Percentiles rank a stretch among this genome's conserved stretches.
Conservation (phyloP, 2,797 vertebrate species). For the Salarias fasciatus region DNA sequence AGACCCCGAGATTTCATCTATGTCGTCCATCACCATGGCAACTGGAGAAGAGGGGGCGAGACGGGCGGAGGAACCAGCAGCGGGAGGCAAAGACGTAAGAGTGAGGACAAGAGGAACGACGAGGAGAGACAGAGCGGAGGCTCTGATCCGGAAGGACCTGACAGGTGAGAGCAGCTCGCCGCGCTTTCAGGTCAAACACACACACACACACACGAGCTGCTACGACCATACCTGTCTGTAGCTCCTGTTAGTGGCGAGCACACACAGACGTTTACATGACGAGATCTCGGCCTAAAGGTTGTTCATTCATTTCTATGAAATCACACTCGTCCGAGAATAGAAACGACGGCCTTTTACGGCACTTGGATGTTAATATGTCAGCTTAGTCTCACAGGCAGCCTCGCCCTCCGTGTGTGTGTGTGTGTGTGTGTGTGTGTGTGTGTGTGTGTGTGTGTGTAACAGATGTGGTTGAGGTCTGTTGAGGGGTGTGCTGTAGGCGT, state of each 20-base stretch:
- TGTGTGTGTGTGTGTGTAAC: slow-evolving; percentile 38
- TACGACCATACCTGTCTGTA: neutral
- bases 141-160: slow-evolving; percentile 48
- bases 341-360: slow-evolving; percentile 43
- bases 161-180: slow-evolving; percentile 53
- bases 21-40: slow-evolving; percentile 60
- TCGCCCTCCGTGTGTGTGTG: slow-evolving; percentile 6
- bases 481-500: slow-evolving; percentile 47
- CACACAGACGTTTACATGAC: neutral
- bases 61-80: neutral
- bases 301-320: slow-evolving; percentile 35
- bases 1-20: slow-evolving; percentile 22
- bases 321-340: slow-evolving; percentile 47
- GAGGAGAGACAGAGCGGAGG: slow-evolving; percentile 10
- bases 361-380: slow-evolving; percentile 37
- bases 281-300: slow-evolving; percentile 50
- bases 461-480: slow-evolving; percentile 65
- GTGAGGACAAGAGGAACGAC: slow-evolving; percentile 7
- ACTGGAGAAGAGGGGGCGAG: slow-evolving; percentile 40
- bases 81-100: slow-evolving; percentile 1
- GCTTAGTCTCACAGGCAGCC: slow-evolving; percentile 35
- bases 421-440: slow-evolving; percentile 2
- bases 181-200: slow-evolving; percentile 45
- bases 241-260: neutral
- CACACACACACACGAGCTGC: neutral